A percentile compares a stretch with the other conserved stretches of the same genome.
These are phyloP conservation scores for Drosophila villosipedis DNA, from an alignment of 2,888 invertebrate species.

Conservation along the genomic window DNA sequence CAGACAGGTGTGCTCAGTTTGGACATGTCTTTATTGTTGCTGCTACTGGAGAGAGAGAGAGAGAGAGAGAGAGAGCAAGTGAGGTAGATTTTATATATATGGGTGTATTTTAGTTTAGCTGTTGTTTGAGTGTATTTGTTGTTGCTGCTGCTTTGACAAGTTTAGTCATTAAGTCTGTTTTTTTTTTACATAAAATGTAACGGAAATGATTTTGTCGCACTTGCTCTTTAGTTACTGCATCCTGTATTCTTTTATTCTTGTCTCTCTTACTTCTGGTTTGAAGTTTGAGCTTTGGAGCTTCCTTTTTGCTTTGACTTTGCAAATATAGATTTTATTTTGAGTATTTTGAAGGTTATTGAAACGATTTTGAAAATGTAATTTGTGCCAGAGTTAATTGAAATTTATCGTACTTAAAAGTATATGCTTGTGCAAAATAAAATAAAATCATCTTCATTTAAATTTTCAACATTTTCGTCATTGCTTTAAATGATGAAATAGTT, in stretches of 20 bases:
- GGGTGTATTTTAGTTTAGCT: slow-evolving; percentile 9
- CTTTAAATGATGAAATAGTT: background rate
- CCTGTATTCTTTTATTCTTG: background rate
- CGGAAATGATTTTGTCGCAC: slow-evolving; percentile 66
- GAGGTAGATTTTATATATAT: slow-evolving; percentile 11
- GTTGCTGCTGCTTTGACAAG: slow-evolving; percentile 38
- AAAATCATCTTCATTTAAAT: background rate
- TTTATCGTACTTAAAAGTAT: background rate
- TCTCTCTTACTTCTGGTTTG: background rate
- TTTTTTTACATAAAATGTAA: slow-evolving; percentile 55
- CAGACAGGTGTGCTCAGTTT: slow-evolving; percentile 55
- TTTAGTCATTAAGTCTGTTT: slow-evolving; percentile 52
- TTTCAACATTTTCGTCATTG: background rate
- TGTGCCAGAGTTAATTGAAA: background rate
- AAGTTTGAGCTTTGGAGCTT: slow-evolving; percentile 17
- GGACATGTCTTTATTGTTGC: slow-evolving; percentile 23
- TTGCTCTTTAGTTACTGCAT: slow-evolving; percentile 11
- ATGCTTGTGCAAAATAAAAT: background rate
- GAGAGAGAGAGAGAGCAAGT: background rate
- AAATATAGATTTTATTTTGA: background rate
- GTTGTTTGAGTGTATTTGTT: slow-evolving; percentile 20
- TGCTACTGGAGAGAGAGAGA: slow-evolving; percentile 23
- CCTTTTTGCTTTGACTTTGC: background rate
- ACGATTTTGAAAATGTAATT: background rate
- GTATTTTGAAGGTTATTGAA: background rate